Conservation (phyloP, 1,140 invertebrate species). For the Aphelinus atriplicis region DNA sequence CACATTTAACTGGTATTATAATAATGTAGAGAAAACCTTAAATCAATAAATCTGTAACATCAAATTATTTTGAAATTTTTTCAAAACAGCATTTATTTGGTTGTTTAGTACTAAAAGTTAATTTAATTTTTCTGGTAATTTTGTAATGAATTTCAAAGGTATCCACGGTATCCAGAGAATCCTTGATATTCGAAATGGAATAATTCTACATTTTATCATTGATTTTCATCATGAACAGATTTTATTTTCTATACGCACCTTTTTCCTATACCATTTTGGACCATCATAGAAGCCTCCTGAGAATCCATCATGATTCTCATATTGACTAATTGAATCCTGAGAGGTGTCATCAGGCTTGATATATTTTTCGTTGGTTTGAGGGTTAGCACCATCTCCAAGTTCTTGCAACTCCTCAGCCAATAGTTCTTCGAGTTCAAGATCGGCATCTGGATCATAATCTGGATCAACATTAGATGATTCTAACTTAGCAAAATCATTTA, state of each 20-base stretch:
- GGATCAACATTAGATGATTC: not conserved
- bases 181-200: too few relatives aligned
- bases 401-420: slow-evolving; percentile 16
- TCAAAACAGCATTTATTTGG: too few relatives aligned
- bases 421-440: slow-evolving; percentile 21
- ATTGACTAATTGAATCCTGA: slow-evolving; percentile 3
- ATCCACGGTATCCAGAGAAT: too few relatives aligned
- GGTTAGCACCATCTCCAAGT: not conserved
- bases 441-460: slow-evolving; percentile 18
- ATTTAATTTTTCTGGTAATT: too few relatives aligned
- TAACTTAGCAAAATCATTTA: not conserved
- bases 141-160: too few relatives aligned
- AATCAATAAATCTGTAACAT: too few relatives aligned
- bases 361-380: not conserved
- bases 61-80: too few relatives aligned
- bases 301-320: slow-evolving; percentile 32
- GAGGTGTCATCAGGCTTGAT: not conserved
- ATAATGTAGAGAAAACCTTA: too few relatives aligned
- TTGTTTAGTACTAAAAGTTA: too few relatives aligned
- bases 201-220: too few relatives aligned
- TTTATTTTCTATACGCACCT: not conserved
- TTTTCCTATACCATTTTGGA: slow-evolving; percentile 22
- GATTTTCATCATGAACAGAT: too few relatives aligned
- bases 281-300: not conserved
- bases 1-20: too few relatives aligned